These are phyloP conservation scores for Catharus bicknelli DNA, from an alignment of 2,113 vertebrate genomes.

Conservation along the genomic window DNA sequence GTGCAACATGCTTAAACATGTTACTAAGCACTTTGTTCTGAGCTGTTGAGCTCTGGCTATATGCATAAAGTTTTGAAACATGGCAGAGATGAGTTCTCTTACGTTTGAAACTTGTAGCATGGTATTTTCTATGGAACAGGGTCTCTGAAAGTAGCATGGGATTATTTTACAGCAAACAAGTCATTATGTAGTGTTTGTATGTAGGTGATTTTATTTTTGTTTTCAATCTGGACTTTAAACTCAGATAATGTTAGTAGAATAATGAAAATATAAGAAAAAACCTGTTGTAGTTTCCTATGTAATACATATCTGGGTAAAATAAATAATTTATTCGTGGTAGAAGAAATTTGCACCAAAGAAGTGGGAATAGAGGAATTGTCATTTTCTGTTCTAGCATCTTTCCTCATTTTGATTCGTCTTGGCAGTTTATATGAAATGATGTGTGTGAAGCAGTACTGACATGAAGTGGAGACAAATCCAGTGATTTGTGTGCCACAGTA, in stretches of 20 bases:
- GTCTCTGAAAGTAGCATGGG: background rate
- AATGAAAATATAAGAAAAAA: background rate
- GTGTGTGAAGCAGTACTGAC: background rate
- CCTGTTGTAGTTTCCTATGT: background rate
- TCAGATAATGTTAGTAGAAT: background rate
- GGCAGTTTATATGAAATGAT: background rate
- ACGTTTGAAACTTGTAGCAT: background rate
- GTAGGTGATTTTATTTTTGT: background rate
- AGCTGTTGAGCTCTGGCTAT: background rate
- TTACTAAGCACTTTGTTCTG: background rate
- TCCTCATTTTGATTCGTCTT: background rate
- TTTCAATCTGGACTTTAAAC: background rate
- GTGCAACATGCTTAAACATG: background rate
- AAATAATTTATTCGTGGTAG: background rate
- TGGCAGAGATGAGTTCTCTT: background rate
- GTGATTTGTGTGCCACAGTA: background rate
- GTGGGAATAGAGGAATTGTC: background rate
- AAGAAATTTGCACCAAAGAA: background rate
- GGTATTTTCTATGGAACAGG: background rate
- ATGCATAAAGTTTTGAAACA: background rate
- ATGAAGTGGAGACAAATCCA: background rate
- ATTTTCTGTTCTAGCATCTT: background rate
- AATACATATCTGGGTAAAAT: background rate
- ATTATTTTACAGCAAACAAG: background rate
- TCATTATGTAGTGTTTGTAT: background rate